Conservation (phyloP, 2,113 vertebrate species). For the Turnix velox region DNA sequence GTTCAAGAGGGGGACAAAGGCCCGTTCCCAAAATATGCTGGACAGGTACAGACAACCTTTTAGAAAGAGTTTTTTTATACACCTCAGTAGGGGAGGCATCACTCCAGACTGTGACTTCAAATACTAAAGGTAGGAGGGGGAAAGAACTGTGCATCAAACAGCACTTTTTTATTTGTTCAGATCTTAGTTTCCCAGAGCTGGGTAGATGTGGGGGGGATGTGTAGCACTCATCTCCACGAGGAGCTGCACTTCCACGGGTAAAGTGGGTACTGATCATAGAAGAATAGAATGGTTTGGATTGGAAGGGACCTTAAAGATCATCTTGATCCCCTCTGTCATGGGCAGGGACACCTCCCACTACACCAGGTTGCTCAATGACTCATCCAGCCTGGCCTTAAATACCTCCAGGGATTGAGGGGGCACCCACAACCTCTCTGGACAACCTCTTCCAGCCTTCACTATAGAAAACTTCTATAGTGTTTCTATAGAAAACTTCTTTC, state of each 20-base stretch:
- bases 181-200: not conserved
- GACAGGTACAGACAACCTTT: conserved; percentile 52
- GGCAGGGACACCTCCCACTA: no score
- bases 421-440: no score
- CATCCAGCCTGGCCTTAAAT: no score
- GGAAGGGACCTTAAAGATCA: no score
- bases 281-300: no score
- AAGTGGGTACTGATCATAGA: not conserved
- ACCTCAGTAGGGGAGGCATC: not conserved
- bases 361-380: no score
- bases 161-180: not conserved
- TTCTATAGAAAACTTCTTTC: no score
- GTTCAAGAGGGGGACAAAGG: conserved; percentile 75
- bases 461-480: no score
- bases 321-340: no score
- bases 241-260: not conserved
- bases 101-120: not conserved
- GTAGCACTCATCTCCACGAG: not conserved
- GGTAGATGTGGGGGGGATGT: not conserved
- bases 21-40: conserved; percentile 68
- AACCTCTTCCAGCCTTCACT: no score
- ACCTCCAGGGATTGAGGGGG: no score
- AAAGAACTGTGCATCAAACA: not conserved
- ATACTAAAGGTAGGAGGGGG: not conserved
- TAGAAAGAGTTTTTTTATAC: not conserved